Percentiles rank a stretch among this genome's conserved stretches.
Evolutionary conservation across 2,113 vertebrate species (phyloP).

Genomic region (Spizaetus ornatus): DNA sequence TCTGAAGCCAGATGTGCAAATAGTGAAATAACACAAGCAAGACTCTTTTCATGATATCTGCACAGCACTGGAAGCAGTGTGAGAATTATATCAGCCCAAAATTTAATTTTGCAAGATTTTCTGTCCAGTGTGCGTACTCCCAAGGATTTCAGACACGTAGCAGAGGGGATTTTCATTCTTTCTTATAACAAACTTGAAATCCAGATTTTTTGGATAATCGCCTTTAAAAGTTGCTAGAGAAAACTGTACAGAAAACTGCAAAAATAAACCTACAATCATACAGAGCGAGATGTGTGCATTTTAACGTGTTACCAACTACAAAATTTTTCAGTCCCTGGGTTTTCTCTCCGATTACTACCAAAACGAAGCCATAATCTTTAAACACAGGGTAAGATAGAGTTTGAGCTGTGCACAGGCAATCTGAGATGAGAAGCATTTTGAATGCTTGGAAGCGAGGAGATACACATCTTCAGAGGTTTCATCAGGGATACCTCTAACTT

Average conservation of each 20-base stretch:
- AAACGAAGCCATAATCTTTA: not conserved
- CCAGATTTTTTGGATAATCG: not conserved
- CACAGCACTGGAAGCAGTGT: not conserved
- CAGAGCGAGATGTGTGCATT: not conserved
- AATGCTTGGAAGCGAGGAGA: not conserved
- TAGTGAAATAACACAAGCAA: rapidly evolving
- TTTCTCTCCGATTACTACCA: not conserved
- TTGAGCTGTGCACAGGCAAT: not conserved
- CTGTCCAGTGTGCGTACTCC: too few relatives aligned
- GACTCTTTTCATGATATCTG: not conserved
- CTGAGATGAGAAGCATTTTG: not conserved
- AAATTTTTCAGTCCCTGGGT: too few relatives aligned
- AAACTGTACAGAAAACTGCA: not conserved
- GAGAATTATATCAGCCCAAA: not conserved
- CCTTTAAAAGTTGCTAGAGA: not conserved
- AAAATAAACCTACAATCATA: not conserved
- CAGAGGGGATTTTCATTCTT: not conserved
- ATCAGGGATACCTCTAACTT: too few relatives aligned
- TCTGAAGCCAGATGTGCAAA: not conserved
- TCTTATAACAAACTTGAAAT: not conserved
- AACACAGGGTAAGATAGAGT: too few relatives aligned
- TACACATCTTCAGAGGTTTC: not conserved
- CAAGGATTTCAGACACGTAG: not conserved
- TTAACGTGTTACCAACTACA: not conserved
- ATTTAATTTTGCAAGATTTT: not conserved